phyloP scores from a whole-genome alignment of 2,113 vertebrate species.

The Scalopus aquaticus region DNA sequence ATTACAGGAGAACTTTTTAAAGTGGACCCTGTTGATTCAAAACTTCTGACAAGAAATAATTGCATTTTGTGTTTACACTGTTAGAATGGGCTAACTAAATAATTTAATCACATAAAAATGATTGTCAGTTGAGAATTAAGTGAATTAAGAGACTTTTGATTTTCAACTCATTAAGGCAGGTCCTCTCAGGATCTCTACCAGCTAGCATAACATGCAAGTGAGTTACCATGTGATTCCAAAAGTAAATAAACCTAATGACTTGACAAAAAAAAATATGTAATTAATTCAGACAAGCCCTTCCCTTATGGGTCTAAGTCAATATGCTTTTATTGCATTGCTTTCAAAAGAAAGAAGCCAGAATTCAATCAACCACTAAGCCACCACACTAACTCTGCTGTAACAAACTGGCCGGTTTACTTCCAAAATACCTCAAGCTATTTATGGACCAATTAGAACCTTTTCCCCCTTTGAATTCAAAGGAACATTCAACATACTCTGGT shows the following conservation, averaged over 20 bases:
- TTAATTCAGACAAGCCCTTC: slow-evolving; percentile 33
- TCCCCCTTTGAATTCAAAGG: not conserved
- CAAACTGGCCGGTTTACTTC: not conserved
- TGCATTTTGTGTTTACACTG: slow-evolving; percentile 16
- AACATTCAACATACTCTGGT: slow-evolving; percentile 3
- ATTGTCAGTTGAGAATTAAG: slow-evolving; percentile 13
- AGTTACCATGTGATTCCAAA: not conserved
- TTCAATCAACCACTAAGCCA: slow-evolving; percentile 29
- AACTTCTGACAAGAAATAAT: not conserved
- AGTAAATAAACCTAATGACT: slow-evolving; percentile 18
- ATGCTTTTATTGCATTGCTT: slow-evolving; percentile 21
- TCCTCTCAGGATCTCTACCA: not conserved
- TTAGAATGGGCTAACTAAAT: not conserved
- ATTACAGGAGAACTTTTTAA: not conserved
- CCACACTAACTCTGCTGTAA: not conserved
- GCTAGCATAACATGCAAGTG: not conserved
- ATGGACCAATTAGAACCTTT: not conserved
- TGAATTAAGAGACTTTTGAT: slow-evolving; percentile 33
- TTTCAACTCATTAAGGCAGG: not conserved
- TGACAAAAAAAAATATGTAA: not conserved
- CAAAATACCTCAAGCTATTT: slow-evolving; percentile 49
- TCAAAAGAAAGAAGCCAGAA: slow-evolving; percentile 59
- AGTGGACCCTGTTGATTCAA: not conserved
- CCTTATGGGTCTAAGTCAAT: slow-evolving; percentile 28
- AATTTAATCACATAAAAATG: slow-evolving; percentile 29